Conservation (phyloP, 2,888 invertebrate genomes). For the Drosophila multiciliata region DNA sequence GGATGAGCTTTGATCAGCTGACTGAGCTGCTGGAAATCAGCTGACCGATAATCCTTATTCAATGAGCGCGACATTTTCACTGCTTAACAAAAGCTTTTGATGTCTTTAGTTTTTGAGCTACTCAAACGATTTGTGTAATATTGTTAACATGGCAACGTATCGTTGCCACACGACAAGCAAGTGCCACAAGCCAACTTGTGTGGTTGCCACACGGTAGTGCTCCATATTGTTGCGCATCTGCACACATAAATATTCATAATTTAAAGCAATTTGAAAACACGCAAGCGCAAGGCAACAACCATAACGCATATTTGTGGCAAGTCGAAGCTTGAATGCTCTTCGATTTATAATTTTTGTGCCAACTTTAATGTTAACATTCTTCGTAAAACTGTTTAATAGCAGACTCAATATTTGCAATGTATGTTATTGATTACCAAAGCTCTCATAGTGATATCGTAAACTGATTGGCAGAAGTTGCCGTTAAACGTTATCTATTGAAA, state of each 20-base stretch:
- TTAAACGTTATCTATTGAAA: background rate
- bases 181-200: conserved; percentile 19
- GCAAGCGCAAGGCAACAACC: conserved; percentile 53
- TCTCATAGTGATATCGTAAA: background rate
- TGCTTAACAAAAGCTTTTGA: background rate
- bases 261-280: conserved; percentile 48
- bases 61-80: conserved; percentile 48
- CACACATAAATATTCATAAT: conserved; percentile 65
- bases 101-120: background rate
- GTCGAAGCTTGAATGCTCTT: conserved; percentile 20
- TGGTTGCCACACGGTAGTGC: conserved; percentile 39
- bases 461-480: background rate
- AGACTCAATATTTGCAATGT: background rate
- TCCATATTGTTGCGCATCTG: conserved; percentile 57
- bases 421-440: background rate
- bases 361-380: background rate
- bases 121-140: conserved; percentile 6
- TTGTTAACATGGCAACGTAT: conserved; percentile 60
- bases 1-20: conserved; percentile 61
- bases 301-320: conserved; percentile 5
- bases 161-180: conserved; percentile 61
- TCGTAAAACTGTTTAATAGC: background rate
- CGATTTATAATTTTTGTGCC: background rate
- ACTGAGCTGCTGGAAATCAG: conserved; percentile 67
- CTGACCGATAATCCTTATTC: conserved; percentile 62